Base-by-base conservation (phyloP, 2,797 vertebrate genomes). In the Gallinago nigripennis region DNA sequence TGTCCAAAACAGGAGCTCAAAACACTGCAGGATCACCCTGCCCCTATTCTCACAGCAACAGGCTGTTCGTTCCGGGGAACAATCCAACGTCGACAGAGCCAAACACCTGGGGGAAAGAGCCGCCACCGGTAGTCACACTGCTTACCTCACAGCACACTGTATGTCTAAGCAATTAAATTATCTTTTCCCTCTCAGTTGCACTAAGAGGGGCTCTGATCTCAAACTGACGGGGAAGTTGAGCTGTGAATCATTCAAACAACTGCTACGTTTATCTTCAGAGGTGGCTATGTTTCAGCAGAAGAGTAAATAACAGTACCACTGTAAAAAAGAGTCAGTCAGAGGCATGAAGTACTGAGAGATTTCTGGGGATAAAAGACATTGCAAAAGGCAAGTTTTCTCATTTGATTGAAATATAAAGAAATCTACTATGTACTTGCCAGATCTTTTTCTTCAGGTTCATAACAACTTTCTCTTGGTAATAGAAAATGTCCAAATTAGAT, bases 221-320 rank as follows among this genome's bases (percentile, higher is more conserved):
- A 14, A 37, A 25, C 0, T 46, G 87, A 78, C 16, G 41, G 16
- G 35, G 85, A 45, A 82, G 92, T 24, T 41, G 87, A 82, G 89
- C 25, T 4, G 28, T 88, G 92, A 91, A 90, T 94, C 77, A 48
- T 16, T 73, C 17, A 25, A 72, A 76, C 45, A 81, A 51, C 63
- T 45, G 85, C 93, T 72, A 11, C 88, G 61, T 94, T 92, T 92
- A 53, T 91, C 94, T 88, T 91, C 91, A 46, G 27, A 58, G 93
- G 94, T 88, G 85, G 76, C 80, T 91, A 2, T 41, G 35, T 50
- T 90, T 94, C 91, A 92, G 87, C 79, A 78, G 89, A 87, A 31
- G 85, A 50, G 84, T 86, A 95, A 96, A 95, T 95, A 96, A 96
- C 90, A 64, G 68, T 19, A 54, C 72, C 82, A 5, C 53, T 39